A percentile compares a stretch with the other conserved stretches of the same genome.
phyloP scores from a whole-genome alignment of 23 tunicate genomes.

The Pegea sp. region DNA sequence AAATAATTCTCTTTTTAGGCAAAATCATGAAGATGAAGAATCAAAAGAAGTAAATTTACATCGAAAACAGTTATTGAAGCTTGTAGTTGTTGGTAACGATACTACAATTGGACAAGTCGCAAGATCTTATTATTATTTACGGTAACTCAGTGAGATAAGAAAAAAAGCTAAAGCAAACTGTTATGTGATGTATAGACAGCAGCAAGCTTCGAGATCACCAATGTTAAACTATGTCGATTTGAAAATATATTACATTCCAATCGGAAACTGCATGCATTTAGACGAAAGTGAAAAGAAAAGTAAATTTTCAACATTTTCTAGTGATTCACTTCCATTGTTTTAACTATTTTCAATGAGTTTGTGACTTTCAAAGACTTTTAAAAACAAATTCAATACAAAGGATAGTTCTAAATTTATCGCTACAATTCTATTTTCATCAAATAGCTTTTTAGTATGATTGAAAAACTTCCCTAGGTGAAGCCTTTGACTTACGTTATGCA shows the following conservation, averaged over 20 bases:
- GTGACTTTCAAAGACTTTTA: too few species aligned
- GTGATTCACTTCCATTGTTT: too few species aligned
- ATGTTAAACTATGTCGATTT: constrained; percentile 57
- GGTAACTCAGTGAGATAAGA: constrained; percentile 10
- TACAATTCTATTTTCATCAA: too few species aligned
- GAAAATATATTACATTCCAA: constrained; percentile 55
- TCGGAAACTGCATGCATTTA: constrained; percentile 4
- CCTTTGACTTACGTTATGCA: background rate
- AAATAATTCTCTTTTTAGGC: too few species aligned
- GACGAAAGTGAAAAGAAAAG: background rate
- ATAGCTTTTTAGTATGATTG: too few species aligned
- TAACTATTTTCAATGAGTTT: too few species aligned
- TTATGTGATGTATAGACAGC: constrained; percentile 7
- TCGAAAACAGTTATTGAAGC: constrained; percentile 36
- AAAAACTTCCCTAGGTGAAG: too few species aligned
- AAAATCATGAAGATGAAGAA: too few species aligned
- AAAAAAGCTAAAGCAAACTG: background rate
- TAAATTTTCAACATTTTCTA: too few species aligned
- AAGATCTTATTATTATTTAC: constrained; percentile 64
- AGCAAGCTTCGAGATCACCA: constrained; percentile 58
- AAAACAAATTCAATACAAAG: too few species aligned
- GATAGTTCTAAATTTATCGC: too few species aligned
- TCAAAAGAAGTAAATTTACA: too few species aligned
- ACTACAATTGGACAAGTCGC: constrained; percentile 58
- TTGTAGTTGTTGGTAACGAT: constrained; percentile 70